phyloP scores from a whole-genome alignment of 2,113 vertebrate genomes.

The Aptenodytes patagonicus region DNA sequence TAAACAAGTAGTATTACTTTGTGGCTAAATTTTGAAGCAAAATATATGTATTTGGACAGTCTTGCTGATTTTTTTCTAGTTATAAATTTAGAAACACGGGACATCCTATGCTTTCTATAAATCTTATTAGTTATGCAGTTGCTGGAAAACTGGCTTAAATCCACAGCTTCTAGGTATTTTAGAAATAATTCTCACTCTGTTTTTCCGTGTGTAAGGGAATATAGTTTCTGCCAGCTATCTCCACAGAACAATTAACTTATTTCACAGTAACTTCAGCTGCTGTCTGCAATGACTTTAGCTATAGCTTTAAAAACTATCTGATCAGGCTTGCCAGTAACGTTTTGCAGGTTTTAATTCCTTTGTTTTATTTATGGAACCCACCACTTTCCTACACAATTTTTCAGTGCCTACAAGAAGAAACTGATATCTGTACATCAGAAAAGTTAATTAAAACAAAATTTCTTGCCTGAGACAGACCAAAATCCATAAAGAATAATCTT shows the following conservation, averaged over 20 bases:
- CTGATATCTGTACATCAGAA: background rate
- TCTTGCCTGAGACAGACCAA: background rate
- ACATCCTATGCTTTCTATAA: slow-evolving; percentile 24
- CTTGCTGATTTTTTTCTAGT: background rate
- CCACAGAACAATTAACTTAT: background rate
- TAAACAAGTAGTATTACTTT: background rate
- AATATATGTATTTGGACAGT: background rate
- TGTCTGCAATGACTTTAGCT: background rate
- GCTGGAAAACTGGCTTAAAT: slow-evolving; percentile 33
- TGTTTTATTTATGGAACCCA: background rate
- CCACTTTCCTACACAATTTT: background rate
- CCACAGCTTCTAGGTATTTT: background rate
- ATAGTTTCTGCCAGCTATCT: background rate
- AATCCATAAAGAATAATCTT: background rate
- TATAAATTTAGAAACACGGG: slow-evolving; percentile 29
- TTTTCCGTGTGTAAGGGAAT: background rate
- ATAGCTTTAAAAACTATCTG: background rate
- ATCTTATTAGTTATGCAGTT: slow-evolving; percentile 11
- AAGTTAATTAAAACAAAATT: background rate
- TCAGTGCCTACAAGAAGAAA: background rate
- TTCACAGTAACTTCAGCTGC: background rate
- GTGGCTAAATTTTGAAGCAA: background rate
- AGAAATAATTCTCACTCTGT: background rate
- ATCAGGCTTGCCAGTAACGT: background rate
- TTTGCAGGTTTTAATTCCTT: background rate